Base-by-base conservation (phyloP, 2,113 vertebrate species). In the Cynoglossus semilaevis region DNA sequence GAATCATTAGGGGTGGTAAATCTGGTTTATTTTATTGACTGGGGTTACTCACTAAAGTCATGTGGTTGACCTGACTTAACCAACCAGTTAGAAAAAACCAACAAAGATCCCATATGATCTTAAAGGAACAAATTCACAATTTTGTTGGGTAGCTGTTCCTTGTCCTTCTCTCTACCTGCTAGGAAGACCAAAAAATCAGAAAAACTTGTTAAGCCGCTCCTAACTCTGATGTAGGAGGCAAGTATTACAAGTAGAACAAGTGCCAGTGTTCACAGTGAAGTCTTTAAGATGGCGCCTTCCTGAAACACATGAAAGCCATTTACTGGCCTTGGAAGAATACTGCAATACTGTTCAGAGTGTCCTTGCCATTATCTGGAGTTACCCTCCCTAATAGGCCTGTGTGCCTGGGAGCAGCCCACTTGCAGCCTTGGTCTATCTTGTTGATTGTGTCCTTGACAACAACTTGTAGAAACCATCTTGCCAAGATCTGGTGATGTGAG, bases 281-380 rank as follows among this genome's bases (percentile, higher is more conserved):
- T 41, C 10, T 41, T 41, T 1, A 2, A 29, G 22, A 45, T 74
- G 72, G 51, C 19, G n/a, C n/a, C n/a, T n/a, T n/a, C n/a, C n/a
- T 58, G 19, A 63, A 56, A 51, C 74, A 72, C 73, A 85, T 83
- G 61, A 85, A 87, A 88, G 72, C 76, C 70, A 45, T 76, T 63
- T 74, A 59, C 70, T 51, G 60, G 62, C 54, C 76, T 69, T 52
- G 58, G 56, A 63, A 81, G 53, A 63, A 61, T 58, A 59, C 75
- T 77, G 52, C 51, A 85, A 77, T 80, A 74, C 81, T 73, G 76
- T 63, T 72, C 64, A 77, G 71, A 83, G 75, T 78, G 68, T 59
- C 43, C 63, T 42, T 40, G 61, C 65, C 76, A 81, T 83, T 85
- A 74, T 76, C 55, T 18, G 14, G 36, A 46, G 60, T 77, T 79